Percentiles rank a stretch among this genome's conserved stretches.
phyloP scores from a whole-genome alignment of 2,113 vertebrate genomes.

The Hiodon alosoides region DNA sequence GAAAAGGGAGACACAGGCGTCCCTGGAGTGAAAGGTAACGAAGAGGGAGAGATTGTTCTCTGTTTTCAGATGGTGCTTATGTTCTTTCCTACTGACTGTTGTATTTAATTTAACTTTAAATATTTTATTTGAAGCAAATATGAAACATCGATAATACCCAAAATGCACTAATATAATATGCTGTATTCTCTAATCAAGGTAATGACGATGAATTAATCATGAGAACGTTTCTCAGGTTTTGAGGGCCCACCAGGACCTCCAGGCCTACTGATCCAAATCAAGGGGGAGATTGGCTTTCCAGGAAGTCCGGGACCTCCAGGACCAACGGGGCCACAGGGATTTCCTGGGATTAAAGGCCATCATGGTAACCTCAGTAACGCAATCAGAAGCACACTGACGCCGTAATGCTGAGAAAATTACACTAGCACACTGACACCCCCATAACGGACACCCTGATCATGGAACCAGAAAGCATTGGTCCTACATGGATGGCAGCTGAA shows the following conservation, averaged over 20 bases:
- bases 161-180: background rate
- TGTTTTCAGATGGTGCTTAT: background rate
- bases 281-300: slow-evolving; percentile 80
- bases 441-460: too few species aligned
- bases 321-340: slow-evolving; percentile 73
- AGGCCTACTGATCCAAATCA: slow-evolving; percentile 65
- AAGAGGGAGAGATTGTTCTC: background rate
- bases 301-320: slow-evolving; percentile 73
- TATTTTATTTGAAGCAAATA: too few species aligned
- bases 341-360: slow-evolving; percentile 79
- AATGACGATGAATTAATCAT: background rate
- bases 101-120: too few species aligned
- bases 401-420: too few species aligned
- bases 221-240: slow-evolving; percentile 59
- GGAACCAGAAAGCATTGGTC: too few species aligned
- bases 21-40: slow-evolving; percentile 79
- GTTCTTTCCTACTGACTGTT: too few species aligned
- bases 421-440: too few species aligned
- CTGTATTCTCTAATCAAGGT: background rate
- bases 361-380: slow-evolving; percentile 65
- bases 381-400: too few species aligned
- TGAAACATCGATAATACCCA: too few species aligned
- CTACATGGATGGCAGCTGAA: too few species aligned
- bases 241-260: slow-evolving; percentile 78
- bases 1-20: slow-evolving; percentile 80